Evolutionary conservation across 2,113 vertebrate species (phyloP), one percentile per base, ranked within the genome.

Genomic region (Struthio camelus): DNA sequence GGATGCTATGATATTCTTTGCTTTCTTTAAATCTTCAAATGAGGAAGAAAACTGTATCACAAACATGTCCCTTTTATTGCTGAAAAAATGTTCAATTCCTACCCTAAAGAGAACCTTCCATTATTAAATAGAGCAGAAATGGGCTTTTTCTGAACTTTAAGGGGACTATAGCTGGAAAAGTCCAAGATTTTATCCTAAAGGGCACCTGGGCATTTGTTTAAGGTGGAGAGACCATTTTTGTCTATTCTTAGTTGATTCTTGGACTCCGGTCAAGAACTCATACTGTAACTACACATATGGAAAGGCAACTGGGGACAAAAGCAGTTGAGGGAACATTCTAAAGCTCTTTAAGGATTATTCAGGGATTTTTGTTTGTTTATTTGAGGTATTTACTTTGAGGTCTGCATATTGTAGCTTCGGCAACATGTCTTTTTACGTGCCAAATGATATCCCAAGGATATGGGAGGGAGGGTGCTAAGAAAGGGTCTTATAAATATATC

Each of bases 401-500:
- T 92, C 42, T 38, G 40, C 38, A 54, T 94, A 78, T 80, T 93
- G 12, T 76, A 89, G 62, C 32, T 83, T 66, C 87, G 44, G 62
- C 46, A 86, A 27, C n/a, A 50, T 6, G 4, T 89, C 72, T 66
- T 88, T 90, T 88, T 89, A 64, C 4, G 14, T 87, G 76, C 78
- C 82, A 79, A 75, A 69, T 93, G 90, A 78, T 91, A 89, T 81
- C 51, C 14, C 46, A 93, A 54, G 76, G 69, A 80, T 80, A 62
- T 80, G 46, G 80, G 50, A 87, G 20, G 40, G 34, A 85, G 22
- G 11, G 6, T 50, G 34, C 23, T 93, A 95, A 95, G 77, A 94
- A 94, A 86, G 46, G 85, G 54, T 96, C n/a, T 96, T 93, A 70
- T 84, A 89, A 94, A 81, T 83, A 53, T 78, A 88, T 87, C 69